Evolutionary conservation across 2,888 invertebrate species (phyloP), one percentile per base, ranked within the genome.

Genomic region (Zaprionus lineosus): DNA sequence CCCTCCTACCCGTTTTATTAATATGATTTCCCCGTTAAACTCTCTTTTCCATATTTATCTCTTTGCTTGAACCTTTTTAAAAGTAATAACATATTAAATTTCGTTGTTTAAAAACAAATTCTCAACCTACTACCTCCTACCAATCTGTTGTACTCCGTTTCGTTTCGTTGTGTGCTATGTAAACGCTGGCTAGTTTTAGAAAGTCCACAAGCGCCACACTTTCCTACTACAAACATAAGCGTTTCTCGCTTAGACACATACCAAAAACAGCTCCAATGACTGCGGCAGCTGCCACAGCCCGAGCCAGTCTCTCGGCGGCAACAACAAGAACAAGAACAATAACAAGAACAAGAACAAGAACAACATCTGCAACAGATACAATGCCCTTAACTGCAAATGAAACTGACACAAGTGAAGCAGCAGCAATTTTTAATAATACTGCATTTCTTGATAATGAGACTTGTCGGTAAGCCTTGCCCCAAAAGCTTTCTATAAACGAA

Each of bases 121-220:
- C n/a, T n/a, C n/a, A n/a, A n/a, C n/a, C n/a, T n/a, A n/a, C n/a
- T n/a, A n/a, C n/a, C n/a, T n/a, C n/a, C n/a, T n/a, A n/a, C n/a
- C n/a, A n/a, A n/a, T n/a, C n/a, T n/a, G n/a, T n/a, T n/a, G n/a
- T n/a, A n/a, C n/a, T n/a, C n/a, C n/a, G n/a, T n/a, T n/a, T n/a
- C n/a, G n/a, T n/a, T n/a, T n/a, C n/a, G n/a, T n/a, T n/a, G n/a
- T n/a, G n/a, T n/a, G n/a, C n/a, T n/a, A n/a, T n/a, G n/a, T n/a
- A n/a, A n/a, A n/a, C n/a, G n/a, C n/a, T n/a, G n/a, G n/a, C n/a
- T 24, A 87, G 87, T 83, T 87, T 87, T 87, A 78, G 84, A 84
- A 86, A 84, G 71, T 67, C 87, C 85, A 75, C 86, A 71, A 78
- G 77, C 82, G 73, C 81, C 61, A 78, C 86, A 75, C 85, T 87